These are phyloP conservation scores for Cristatella mucedo DNA, from an alignment of 2,888 invertebrate genomes.

Conservation along the genomic window DNA sequence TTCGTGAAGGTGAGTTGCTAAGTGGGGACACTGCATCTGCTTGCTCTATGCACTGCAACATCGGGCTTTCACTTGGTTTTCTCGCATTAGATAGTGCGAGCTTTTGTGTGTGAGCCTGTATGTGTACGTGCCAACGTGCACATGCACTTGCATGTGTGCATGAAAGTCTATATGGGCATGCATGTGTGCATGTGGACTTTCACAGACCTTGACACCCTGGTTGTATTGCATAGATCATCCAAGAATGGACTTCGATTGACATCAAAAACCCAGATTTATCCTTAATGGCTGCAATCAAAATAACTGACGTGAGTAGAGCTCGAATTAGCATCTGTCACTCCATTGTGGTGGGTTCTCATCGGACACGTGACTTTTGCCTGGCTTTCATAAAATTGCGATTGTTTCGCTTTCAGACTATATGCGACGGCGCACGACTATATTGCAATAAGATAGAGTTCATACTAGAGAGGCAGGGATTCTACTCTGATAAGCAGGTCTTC, in stretches of 20 bases:
- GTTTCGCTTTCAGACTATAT: constrained; percentile 23
- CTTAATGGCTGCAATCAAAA: constrained; percentile 27
- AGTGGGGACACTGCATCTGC: no score
- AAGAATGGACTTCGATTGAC: constrained; percentile 29
- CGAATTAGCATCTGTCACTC: no score
- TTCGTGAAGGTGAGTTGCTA: constrained; percentile 23
- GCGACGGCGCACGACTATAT: constrained; percentile 28
- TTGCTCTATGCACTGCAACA: no score
- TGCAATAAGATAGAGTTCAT: constrained; percentile 25
- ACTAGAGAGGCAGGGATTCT: constrained; percentile 29
- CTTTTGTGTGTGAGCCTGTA: no score
- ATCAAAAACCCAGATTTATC: constrained; percentile 25
- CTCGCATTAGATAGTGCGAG: no score
- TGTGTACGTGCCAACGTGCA: no score
- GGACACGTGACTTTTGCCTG: no score
- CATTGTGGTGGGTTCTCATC: no score
- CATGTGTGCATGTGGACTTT: not conserved
- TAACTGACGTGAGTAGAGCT: constrained; percentile 32
- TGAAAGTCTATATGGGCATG: not conserved
- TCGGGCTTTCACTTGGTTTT: no score
- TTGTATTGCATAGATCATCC: constrained; percentile 20
- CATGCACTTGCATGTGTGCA: no score
- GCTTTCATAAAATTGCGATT: not conserved
- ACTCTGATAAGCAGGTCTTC: constrained; percentile 21
- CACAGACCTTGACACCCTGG: no score